Conservation (phyloP, 2,888 invertebrate species). For the Aethes cnicana region DNA sequence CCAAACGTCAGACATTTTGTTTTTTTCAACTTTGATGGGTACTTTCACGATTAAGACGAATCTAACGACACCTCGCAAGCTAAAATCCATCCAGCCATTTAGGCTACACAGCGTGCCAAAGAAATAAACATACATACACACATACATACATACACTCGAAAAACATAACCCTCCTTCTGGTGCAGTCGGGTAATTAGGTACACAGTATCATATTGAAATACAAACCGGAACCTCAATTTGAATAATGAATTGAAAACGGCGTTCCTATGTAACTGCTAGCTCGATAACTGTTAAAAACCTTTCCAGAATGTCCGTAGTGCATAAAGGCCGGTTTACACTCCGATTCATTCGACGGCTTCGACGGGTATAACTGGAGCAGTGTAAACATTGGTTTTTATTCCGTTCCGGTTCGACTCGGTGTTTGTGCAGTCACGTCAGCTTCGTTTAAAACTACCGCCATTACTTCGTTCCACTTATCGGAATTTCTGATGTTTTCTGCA, state of each 20-base stretch:
- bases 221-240: not conserved
- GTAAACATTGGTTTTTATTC: conserved; percentile 31
- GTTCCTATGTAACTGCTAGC: not conserved
- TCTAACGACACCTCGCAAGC: too few relatives aligned
- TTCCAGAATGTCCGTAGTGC: conserved; percentile 9
- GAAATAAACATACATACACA: too few relatives aligned
- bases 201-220: not conserved
- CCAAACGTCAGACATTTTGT: too few relatives aligned
- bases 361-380: conserved; percentile 12
- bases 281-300: conserved; percentile 8
- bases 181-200: too few relatives aligned
- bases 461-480: conserved; percentile 19
- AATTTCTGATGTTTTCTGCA: conserved; percentile 13
- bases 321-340: conserved; percentile 16
- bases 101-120: too few relatives aligned
- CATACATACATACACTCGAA: too few relatives aligned
- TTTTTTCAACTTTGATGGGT: too few relatives aligned
- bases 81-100: too few relatives aligned
- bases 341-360: conserved; percentile 9
- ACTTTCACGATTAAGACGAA: too few relatives aligned
- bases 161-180: too few relatives aligned
- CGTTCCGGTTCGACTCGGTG: conserved; percentile 14
- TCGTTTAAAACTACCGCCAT: conserved; percentile 23
- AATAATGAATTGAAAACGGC: not conserved
- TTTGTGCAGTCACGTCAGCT: conserved; percentile 29